Percentiles rank a stretch among this genome's conserved stretches.
These are phyloP conservation scores for Poecilia wingei DNA, from an alignment of 2,797 vertebrate genomes.

Conservation along the genomic window DNA sequence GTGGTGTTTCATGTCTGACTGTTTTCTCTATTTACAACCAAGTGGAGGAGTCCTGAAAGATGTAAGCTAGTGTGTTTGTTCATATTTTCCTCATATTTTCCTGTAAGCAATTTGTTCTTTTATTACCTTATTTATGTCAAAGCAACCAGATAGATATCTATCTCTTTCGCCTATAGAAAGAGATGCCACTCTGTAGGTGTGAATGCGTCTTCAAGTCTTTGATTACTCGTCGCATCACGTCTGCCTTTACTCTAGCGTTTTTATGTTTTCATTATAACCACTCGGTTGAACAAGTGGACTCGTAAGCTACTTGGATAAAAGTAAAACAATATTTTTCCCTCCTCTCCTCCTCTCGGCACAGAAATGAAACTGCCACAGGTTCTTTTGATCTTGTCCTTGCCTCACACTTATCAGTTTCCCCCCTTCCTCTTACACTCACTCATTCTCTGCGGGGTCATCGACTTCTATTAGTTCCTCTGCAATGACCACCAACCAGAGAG, in stretches of 20 bases:
- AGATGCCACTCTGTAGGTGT: too few relatives aligned
- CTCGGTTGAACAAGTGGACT: not conserved
- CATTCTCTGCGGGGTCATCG: conserved; percentile 19
- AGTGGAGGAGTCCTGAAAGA: not conserved
- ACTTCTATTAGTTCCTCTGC: conserved; percentile 36
- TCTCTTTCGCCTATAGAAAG: not conserved
- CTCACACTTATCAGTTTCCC: conserved; percentile 14
- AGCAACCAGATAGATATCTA: not conserved
- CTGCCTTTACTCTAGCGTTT: not conserved
- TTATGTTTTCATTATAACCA: not conserved
- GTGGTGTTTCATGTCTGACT: not conserved
- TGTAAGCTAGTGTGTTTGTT: not conserved
- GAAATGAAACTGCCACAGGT: not conserved
- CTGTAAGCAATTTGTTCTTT: not conserved
- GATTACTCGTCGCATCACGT: not conserved
- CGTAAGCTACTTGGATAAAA: not conserved
- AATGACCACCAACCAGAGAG: conserved; percentile 6
- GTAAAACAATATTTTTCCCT: conserved; percentile 9
- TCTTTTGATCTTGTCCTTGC: conserved; percentile 8
- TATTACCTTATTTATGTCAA: not conserved
- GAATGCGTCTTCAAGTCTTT: not conserved
- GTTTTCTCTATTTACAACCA: not conserved
- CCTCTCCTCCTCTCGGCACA: not conserved
- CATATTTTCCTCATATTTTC: not conserved
- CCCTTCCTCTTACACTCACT: conserved; percentile 13